phyloP scores from a whole-genome alignment of 1,140 invertebrate genomes.

The Chrysoperla carnea region DNA sequence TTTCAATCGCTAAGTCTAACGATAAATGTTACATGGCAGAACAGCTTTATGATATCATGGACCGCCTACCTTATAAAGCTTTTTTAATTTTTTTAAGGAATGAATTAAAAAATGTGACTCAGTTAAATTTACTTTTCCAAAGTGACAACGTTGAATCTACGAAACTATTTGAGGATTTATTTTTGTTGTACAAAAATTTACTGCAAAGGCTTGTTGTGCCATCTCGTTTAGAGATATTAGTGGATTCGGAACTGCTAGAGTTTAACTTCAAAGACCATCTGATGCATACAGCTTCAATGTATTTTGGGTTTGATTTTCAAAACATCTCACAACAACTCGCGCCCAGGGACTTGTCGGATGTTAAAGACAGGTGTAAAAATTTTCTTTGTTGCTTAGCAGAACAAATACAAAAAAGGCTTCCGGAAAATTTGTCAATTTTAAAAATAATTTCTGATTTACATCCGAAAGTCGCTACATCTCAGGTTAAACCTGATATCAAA shows the following conservation, averaged over 20 bases:
- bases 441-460: slow-evolving; percentile 13
- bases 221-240: slow-evolving; percentile 14
- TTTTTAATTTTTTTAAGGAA: slow-evolving; percentile 11
- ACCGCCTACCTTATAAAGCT: slow-evolving; percentile 8
- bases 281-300: slow-evolving; percentile 6
- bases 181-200: slow-evolving; percentile 13
- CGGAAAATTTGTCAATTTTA: slow-evolving; percentile 12
- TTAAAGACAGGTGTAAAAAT: slow-evolving; percentile 11
- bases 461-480: slow-evolving; percentile 13
- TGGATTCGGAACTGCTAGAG: slow-evolving; percentile 11
- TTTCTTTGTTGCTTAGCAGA: slow-evolving; percentile 12
- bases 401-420: slow-evolving; percentile 14
- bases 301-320: slow-evolving; percentile 7
- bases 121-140: slow-evolving; percentile 12
- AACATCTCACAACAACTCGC: slow-evolving; percentile 2
- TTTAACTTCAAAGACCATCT: slow-evolving; percentile 8
- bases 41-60: slow-evolving; percentile 10
- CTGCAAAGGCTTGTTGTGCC: slow-evolving; percentile 14
- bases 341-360: slow-evolving; percentile 7
- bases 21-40: slow-evolving; percentile 11
- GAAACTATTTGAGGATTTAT: slow-evolving; percentile 12
- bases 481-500: slow-evolving; percentile 7
- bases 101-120: slow-evolving; percentile 10
- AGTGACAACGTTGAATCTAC: slow-evolving; percentile 8
- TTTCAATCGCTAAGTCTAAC: slow-evolving; percentile 11